A percentile compares a stretch with the other conserved stretches of the same genome.
These are phyloP conservation scores for Sycobia sp. DNA, from an alignment of 1,140 invertebrate species.

Conservation along the genomic window DNA sequence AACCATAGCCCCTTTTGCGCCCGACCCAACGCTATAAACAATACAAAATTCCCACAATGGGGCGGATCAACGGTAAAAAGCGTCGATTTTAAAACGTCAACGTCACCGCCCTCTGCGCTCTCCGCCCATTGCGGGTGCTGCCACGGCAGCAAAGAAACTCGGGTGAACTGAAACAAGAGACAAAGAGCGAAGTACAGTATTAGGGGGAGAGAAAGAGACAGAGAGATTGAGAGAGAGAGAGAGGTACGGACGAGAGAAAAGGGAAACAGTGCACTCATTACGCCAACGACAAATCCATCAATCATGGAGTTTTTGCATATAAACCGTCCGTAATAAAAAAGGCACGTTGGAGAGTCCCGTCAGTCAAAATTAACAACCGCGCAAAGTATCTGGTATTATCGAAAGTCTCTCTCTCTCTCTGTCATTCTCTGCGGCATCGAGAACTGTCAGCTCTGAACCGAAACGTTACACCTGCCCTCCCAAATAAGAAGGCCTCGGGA, in stretches of 20 bases:
- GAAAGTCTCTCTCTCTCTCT: background rate
- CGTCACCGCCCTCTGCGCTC: background rate
- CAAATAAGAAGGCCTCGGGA: too few species aligned
- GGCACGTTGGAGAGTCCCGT: constrained; percentile 20
- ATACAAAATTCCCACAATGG: constrained; percentile 7
- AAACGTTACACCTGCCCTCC: too few species aligned
- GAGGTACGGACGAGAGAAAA: background rate
- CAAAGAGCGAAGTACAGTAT: too few species aligned
- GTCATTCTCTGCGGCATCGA: background rate
- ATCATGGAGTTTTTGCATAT: too few species aligned
- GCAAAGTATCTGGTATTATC: constrained; percentile 28
- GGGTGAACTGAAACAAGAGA: too few species aligned
- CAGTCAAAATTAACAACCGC: constrained; percentile 28
- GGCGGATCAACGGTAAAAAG: constrained; percentile 5
- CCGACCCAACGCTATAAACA: too few species aligned
- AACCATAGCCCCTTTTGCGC: too few species aligned
- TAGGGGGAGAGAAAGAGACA: too few species aligned
- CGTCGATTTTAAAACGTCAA: constrained; percentile 21
- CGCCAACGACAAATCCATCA: constrained; percentile 30
- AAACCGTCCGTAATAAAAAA: constrained; percentile 24
- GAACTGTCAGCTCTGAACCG: too few species aligned
- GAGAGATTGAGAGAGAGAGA: too few species aligned
- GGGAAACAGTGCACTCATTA: constrained; percentile 28
- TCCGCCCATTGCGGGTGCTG: background rate
- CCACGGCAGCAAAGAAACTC: background rate